Base-by-base conservation (phyloP, 2,797 vertebrate species). In the Hipposideros larvatus region DNA sequence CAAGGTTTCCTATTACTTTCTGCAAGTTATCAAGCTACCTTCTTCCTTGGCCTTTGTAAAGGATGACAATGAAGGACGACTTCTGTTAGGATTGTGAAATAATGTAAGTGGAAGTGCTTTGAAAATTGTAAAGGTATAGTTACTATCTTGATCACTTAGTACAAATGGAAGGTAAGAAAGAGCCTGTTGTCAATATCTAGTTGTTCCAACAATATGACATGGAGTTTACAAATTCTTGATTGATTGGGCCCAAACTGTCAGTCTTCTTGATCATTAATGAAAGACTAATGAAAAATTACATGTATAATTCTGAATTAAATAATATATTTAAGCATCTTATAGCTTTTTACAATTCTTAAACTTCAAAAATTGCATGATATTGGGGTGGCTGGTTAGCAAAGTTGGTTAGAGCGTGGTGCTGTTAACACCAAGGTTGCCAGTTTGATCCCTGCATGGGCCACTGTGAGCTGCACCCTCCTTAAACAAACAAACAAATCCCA, bases 1-100 rank as follows among this genome's bases (percentile, higher is more conserved):
- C 51, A 55, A 43, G 55, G 41, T 63, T 94, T 96, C 73, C 68
- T 73, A 37, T 96, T 93, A 46, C 91, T 90, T 75, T 94, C 79
- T 90, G 57, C 84, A 71, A 71, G 66, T 83, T 93, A 51, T 66
- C 48, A 85, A 86, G 84, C 68, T 68, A 7, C 48, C 8, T 94
- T 85, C 80, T 87, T 94, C 86, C 43, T 28, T 37, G 48, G 37
- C 63, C 37, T 48, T 73, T 75, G 24, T 73, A 28, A 77, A 92
- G 59, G 21, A 43, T 57, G 55, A 71, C 37, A 83, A 73, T 61
- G 63, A 90, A 71, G 66, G 53, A 18, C 22, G 80, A 1, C 19
- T 22, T 84, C 31, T 91, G 87, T 46, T 66, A n/a, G 51, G 63
- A 63, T 51, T 84, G 68, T 53, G 79, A 61, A 95, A 63, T n/a